phyloP scores from a whole-genome alignment of 92 coral and sea anemone species.

The Porites lobata region DNA sequence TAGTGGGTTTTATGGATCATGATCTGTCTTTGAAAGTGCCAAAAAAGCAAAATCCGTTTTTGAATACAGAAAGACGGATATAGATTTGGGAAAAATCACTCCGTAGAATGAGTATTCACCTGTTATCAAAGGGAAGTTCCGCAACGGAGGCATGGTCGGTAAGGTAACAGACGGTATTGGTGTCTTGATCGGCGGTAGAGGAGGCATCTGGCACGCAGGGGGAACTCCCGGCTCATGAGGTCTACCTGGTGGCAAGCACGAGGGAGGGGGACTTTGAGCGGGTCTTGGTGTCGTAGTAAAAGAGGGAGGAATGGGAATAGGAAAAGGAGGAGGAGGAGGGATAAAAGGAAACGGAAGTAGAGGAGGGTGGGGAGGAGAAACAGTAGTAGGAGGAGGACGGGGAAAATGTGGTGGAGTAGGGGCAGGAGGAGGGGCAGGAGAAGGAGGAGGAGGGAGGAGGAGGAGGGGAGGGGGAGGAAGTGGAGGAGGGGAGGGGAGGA shows the following conservation, averaged over 20 bases:
- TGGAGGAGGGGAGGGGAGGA: background rate
- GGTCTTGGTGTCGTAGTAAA: background rate
- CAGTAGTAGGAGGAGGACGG: background rate
- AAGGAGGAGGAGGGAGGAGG: background rate
- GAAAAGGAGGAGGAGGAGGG: background rate
- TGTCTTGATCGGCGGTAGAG: background rate
- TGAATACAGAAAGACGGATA: no score
- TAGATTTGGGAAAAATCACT: no score
- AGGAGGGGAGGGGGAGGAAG: background rate
- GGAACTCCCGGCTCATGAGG: background rate
- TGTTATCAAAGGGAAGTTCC: background rate
- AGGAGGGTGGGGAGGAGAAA: background rate
- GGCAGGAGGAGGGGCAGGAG: background rate
- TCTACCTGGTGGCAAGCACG: background rate
- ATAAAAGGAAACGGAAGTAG: background rate
- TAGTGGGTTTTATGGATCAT: no score
- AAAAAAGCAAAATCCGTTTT: no score
- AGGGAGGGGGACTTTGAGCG: background rate
- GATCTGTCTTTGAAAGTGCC: no score
- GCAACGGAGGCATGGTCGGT: background rate
- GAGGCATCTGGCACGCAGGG: constrained; percentile 9
- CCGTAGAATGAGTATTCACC: background rate
- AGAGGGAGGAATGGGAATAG: background rate
- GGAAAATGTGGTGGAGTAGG: background rate
- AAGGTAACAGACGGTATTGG: background rate